A percentile compares a stretch with the other conserved stretches of the same genome.
phyloP scores from a whole-genome alignment of 1,140 invertebrate genomes.

The Zaprionus davidi region DNA sequence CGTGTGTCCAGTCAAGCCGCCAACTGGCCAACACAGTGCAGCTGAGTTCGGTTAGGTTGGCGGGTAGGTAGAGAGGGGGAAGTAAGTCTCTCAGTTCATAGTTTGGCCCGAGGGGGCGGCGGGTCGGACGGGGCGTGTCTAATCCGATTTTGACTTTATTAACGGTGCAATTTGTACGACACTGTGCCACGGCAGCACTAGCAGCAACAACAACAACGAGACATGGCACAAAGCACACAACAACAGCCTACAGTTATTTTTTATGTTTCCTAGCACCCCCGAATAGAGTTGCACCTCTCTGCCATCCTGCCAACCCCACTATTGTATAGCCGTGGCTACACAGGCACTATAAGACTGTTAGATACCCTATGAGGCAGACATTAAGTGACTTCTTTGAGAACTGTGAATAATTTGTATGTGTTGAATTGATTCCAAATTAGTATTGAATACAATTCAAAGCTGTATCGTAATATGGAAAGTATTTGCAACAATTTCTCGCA shows the following conservation, averaged over 20 bases:
- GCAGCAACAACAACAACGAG: constrained; percentile 14
- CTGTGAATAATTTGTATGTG: too few species aligned
- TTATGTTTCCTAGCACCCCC: constrained; percentile 21
- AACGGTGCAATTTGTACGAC: constrained; percentile 78
- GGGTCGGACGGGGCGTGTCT: constrained; percentile 59
- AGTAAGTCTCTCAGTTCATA: background rate
- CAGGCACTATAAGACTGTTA: background rate
- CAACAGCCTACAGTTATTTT: constrained; percentile 50
- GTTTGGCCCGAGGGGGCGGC: background rate
- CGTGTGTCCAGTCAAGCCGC: constrained; percentile 22
- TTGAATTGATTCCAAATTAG: too few species aligned
- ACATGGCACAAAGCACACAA: constrained; percentile 28
- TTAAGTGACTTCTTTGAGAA: too few species aligned
- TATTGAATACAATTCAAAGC: too few species aligned
- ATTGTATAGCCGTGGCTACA: background rate
- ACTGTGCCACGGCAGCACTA: constrained; percentile 30
- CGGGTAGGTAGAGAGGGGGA: background rate
- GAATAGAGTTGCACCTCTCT: background rate
- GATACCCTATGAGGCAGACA: constrained; percentile 3
- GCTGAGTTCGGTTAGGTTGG: constrained; percentile 15
- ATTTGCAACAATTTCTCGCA: too few species aligned
- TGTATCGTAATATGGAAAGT: too few species aligned
- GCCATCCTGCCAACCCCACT: background rate
- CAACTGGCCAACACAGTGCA: constrained; percentile 24
- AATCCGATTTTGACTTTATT: constrained; percentile 81